Percentiles rank a stretch among this genome's conserved stretches.
These are phyloP conservation scores for Apus apus DNA, from an alignment of 2,113 vertebrate species.

Conservation along the genomic window DNA sequence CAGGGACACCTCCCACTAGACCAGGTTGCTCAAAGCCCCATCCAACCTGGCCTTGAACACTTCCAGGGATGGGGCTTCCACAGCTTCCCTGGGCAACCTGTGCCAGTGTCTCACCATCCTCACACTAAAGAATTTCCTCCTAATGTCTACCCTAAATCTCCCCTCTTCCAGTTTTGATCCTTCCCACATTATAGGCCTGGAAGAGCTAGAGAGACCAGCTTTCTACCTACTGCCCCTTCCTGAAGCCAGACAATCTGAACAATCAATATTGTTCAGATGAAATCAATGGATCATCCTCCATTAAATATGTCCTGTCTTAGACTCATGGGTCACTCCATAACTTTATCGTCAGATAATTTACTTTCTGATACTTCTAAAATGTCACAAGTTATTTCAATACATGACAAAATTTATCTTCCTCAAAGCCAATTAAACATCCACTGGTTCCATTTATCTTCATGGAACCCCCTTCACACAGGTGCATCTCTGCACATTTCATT, in stretches of 20 bases:
- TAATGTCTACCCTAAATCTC: no score
- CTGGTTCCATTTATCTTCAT: slow-evolving; percentile 12
- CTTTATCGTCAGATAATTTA: not conserved
- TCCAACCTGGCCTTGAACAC: no score
- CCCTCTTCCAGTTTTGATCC: no score
- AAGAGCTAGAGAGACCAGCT: not conserved
- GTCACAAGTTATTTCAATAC: not conserved
- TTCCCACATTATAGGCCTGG: not conserved
- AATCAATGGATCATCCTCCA: not conserved
- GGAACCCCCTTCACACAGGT: not conserved
- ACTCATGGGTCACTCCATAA: not conserved
- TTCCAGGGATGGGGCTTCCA: no score
- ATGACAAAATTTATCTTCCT: not conserved
- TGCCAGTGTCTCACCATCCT: no score
- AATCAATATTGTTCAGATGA: not conserved
- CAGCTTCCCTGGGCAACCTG: no score
- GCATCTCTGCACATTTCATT: not conserved
- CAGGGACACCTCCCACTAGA: no score
- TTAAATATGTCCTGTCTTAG: not conserved
- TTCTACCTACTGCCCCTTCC: not conserved
- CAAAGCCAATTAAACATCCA: not conserved
- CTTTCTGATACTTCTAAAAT: slow-evolving; percentile 1
- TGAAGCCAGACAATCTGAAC: not conserved
- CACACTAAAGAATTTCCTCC: no score
- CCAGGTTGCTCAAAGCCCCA: no score